Evolutionary conservation across 2,888 invertebrate genomes (phyloP), one percentile per base, ranked within the genome.

Genomic region (Phlogophora meticulosa): DNA sequence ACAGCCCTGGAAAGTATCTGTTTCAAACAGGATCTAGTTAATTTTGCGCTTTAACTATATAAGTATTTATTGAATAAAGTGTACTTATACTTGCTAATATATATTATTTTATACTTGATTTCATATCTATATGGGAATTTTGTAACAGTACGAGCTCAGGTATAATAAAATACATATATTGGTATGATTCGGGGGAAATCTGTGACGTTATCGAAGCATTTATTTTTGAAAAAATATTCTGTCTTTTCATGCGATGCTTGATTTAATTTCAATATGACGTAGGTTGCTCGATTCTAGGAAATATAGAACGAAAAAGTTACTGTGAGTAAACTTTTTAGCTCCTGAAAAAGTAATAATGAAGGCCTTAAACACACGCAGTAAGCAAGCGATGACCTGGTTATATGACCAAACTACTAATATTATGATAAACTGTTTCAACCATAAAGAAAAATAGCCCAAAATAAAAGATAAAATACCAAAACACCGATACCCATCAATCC

Each of bases 1-100:
- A 81, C 84, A 86, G 73, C 85, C 85, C 87, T 87, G 83, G 70
- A 78, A 62, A 82, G 84, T 83, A 85, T 79, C 45, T 78, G 62
- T 82, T 72, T 67, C 71, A 71, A 78, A 73, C 64, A 72, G 71
- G 78, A 74, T 80, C 73, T 68, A 51, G 78, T 82, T 82, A 72
- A 80, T 81, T 73, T 80, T 78, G 69, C 66, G 65, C 56, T 70
- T 60, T 66, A 64, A 68, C 62, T 75, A 64, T 78, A 67, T 78
- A 72, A 59, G 75, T 78, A 66, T 64, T 78, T 63, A 72, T 76
- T 71, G 52, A 76, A 76, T 77, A 57, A 77, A 63, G 40, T 67
- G 48, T 63, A 48, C 45, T 58, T 61, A 58, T 32, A 76, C 53
- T 72, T 65, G 59, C 52, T 76, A 65, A 61, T 76, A 60, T n/a